Conservation (phyloP, 1,140 invertebrate genomes). For the Littorina saxatilis region DNA sequence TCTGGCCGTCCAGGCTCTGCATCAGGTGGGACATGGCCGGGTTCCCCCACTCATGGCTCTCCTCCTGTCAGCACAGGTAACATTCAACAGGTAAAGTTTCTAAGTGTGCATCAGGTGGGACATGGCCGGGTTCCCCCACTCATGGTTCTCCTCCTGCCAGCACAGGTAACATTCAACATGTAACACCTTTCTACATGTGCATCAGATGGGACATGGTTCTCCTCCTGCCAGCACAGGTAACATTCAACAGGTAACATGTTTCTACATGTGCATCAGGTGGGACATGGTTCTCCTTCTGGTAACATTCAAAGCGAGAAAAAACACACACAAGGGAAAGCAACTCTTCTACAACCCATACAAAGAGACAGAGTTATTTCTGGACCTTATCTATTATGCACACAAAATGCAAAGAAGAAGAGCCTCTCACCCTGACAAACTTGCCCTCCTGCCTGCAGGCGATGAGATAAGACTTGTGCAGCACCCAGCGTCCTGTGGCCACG, state of each 20-base stretch:
- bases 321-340: no score
- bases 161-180: not conserved
- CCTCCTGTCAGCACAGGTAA: slow-evolving; percentile 80
- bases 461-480: slow-evolving; percentile 87
- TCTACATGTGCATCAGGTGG: no score
- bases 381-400: no score
- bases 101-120: not conserved
- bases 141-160: slow-evolving; percentile 82
- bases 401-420: not conserved
- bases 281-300: no score
- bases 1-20: slow-evolving; percentile 51
- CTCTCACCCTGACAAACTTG: slow-evolving; percentile 82
- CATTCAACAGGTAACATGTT: not conserved
- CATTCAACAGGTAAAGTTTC: not conserved
- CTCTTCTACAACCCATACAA: not conserved
- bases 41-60: slow-evolving; percentile 76
- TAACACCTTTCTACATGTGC: not conserved
- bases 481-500: slow-evolving; percentile 91
- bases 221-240: not conserved
- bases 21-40: slow-evolving; percentile 44
- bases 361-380: not conserved
- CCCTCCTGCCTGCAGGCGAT: slow-evolving; percentile 81
- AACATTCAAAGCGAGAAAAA: not conserved
- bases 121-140: slow-evolving; percentile 69
- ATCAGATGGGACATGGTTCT: not conserved